Evolutionary conservation across 2,797 vertebrate genomes (phyloP).

Genomic region (Hozukius guyotensis): DNA sequence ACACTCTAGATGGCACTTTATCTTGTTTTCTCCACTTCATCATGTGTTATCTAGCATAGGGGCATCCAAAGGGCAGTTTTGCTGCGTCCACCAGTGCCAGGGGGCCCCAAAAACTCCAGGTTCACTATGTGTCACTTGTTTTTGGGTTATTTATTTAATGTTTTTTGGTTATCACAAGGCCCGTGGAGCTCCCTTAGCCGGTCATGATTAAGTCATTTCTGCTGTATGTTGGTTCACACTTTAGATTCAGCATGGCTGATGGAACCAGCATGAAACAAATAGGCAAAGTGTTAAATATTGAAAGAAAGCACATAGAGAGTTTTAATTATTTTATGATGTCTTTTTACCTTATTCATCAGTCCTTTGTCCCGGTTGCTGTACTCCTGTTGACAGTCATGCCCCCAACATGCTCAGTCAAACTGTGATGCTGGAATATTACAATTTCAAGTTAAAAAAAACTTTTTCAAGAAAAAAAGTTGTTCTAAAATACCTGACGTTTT

Average conservation of each 20-base stretch:
- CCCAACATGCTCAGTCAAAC: not conserved
- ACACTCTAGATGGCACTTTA: no score
- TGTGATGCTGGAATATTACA: not conserved
- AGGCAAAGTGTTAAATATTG: not conserved
- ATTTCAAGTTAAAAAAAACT: not conserved
- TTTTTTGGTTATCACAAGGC: not conserved
- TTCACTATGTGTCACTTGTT: not conserved
- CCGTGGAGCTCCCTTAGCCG: not conserved
- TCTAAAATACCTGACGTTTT: not conserved
- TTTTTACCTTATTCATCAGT: not conserved
- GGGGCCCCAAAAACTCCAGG: no score
- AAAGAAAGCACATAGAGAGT: not conserved
- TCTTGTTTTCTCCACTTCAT: no score
- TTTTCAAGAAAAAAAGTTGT: not conserved
- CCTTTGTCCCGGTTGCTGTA: slow-evolving; percentile 1
- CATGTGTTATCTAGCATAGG: no score
- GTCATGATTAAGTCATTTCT: not conserved
- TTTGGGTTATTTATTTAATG: not conserved
- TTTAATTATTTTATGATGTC: slow-evolving; percentile 10
- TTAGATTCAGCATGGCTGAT: not conserved
- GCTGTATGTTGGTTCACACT: not conserved
- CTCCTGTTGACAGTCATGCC: not conserved
- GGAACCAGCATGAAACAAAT: not conserved
- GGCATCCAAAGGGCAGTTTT: no score
- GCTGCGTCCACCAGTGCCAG: no score